These are phyloP conservation scores for Trichomycterus rosablanca DNA, from an alignment of 2,113 vertebrate species.

Conservation along the genomic window DNA sequence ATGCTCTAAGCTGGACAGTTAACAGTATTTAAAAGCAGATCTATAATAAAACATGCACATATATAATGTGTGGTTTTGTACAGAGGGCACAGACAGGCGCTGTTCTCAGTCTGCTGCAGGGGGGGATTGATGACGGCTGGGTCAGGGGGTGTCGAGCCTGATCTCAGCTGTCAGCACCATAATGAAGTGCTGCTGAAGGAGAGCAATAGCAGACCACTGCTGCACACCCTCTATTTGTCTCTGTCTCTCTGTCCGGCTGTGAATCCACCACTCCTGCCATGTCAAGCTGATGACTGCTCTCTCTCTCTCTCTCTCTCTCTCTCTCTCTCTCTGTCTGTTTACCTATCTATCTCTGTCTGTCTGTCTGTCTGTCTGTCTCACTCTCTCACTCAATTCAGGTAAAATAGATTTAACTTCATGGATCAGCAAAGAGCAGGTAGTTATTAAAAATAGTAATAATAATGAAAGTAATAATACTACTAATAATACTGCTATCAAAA, in stretches of 20 bases:
- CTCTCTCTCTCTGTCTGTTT: too few relatives aligned
- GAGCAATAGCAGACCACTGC: slow-evolving; percentile 30
- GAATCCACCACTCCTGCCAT: slow-evolving; percentile 10
- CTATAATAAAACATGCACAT: not conserved
- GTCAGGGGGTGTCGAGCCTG: slow-evolving; percentile 15
- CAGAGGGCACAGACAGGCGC: slow-evolving; percentile 5
- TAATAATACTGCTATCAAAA: too few relatives aligned
- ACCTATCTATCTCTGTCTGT: too few relatives aligned
- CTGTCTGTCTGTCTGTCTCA: too few relatives aligned
- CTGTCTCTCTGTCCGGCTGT: slow-evolving; percentile 4
- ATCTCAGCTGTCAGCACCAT: slow-evolving; percentile 41
- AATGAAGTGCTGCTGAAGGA: slow-evolving; percentile 39
- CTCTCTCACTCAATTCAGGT: too few relatives aligned
- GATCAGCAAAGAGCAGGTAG: too few relatives aligned
- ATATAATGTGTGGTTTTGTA: slow-evolving; percentile 1
- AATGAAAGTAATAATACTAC: too few relatives aligned
- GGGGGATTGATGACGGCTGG: slow-evolving; percentile 17
- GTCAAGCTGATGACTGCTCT: slow-evolving; percentile 7
- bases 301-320: not conserved
- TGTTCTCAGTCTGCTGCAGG: not conserved
- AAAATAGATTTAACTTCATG: too few relatives aligned
- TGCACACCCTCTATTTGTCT: slow-evolving; percentile 28
- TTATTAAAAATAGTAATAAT: too few relatives aligned
- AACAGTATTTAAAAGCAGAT: not conserved
- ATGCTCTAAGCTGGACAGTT: too few relatives aligned